A percentile compares a stretch with the other conserved stretches of the same genome.
phyloP scores from a whole-genome alignment of 2,888 invertebrate genomes.

The Pharmacophagus antenor region DNA sequence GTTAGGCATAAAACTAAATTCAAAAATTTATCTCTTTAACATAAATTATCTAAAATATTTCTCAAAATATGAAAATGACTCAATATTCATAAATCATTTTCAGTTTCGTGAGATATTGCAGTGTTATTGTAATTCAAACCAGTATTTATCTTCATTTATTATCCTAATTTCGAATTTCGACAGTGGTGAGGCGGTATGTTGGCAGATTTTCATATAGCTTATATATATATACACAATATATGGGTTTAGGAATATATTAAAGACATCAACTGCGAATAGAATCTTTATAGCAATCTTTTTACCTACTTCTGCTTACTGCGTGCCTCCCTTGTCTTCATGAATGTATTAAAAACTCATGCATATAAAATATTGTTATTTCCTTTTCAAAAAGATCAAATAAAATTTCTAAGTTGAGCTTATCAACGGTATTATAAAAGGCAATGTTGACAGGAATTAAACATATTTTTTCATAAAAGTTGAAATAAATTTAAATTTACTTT shows the following conservation, averaged over 20 bases:
- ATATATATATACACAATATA: no score
- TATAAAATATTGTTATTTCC: neutral
- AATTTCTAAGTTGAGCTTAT: neutral
- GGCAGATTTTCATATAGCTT: no score
- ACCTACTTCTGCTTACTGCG: neutral
- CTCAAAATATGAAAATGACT: neutral
- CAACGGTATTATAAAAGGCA: no score
- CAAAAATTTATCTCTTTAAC: neutral
- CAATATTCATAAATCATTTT: neutral
- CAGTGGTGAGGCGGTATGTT: no score
- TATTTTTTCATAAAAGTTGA: no score
- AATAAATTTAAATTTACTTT: neutral
- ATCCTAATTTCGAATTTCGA: neutral
- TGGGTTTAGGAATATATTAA: no score
- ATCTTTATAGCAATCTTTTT: neutral
- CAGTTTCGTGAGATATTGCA: neutral
- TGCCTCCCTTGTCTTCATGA: neutral
- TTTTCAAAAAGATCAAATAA: neutral
- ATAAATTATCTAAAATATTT: neutral
- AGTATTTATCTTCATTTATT: neutral
- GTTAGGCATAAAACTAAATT: neutral
- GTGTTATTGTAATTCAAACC: neutral
- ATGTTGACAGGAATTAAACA: no score
- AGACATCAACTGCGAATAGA: no score
- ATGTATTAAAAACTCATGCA: constrained; percentile 17